Base-by-base conservation (phyloP, 1,140 invertebrate species). In the Trichonephila inaurata region DNA sequence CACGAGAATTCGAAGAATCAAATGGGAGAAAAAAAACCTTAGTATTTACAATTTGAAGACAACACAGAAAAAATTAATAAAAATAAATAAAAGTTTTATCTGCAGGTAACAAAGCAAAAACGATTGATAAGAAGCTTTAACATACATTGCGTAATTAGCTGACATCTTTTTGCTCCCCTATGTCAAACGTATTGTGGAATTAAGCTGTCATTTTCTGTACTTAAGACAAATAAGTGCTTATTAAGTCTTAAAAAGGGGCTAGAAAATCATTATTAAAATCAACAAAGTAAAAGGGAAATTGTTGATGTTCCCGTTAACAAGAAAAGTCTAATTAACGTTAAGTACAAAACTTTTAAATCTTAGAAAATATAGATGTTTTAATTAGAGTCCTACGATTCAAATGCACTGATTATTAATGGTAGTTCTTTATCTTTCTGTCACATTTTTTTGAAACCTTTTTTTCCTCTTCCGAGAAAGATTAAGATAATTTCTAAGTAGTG, bases 171-270 rank as follows among this genome's bases (percentile, higher is more conserved):
- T 28, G 24, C 33, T 28, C 14, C 3, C 28, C 28, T 18, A 28
- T 28, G 72, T 18, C 72, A 77, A 18, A 77, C 72, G 72, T 18
- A 77, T 77, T 6, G 33, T 14, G 72, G 72, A 77, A 77, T 77
- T 77, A 77, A 77, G 72, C 18, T 40, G 72, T 77, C 72, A 77
- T 77, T 77, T 77, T 77, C 24, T 77, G 72, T 77, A 33, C 72
- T 77, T 77, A 77, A 33, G 19, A 77, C 72, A 77, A 77, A 77
- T 33, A 77, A 77, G 72, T 33, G 72, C 33, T 77, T 77, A 77
- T 77, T 77, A 77, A 77, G 16, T 77, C 72, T 40, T 33, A 18
- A 77, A 77, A 77, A 77, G 72, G 28, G 33, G 72, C 33, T 33
- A 33, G 28, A 33, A 33, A 77, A 19, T 77, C 72, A 40, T 77